Evolutionary conservation across 2,797 vertebrate species (phyloP).

Genomic region (Potorous gilbertii): DNA sequence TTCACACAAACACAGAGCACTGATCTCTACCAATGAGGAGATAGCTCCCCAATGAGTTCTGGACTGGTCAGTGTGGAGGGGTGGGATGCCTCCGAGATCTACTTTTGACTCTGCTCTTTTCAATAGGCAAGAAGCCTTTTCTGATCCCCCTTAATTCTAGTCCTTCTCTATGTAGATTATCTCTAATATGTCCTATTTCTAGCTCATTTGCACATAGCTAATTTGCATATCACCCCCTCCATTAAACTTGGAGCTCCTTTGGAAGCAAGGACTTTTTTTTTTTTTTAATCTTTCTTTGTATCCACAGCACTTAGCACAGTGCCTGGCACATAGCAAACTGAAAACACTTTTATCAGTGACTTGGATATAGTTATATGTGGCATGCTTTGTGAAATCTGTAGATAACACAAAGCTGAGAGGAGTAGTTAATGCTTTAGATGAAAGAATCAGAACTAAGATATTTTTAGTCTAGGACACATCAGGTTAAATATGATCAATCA

Average conservation of each 20-base stretch:
- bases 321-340: not conserved
- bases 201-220: not conserved
- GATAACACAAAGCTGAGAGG: not conserved
- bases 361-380: not conserved
- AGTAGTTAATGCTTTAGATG: not conserved
- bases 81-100: not conserved
- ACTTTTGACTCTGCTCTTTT: not conserved
- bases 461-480: not conserved
- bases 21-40: not conserved
- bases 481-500: not conserved
- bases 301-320: not conserved
- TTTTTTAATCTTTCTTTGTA: not conserved
- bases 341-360: not conserved
- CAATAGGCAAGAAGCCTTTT: not conserved
- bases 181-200: not conserved
- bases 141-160: not conserved
- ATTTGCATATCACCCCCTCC: not conserved
- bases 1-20: not conserved
- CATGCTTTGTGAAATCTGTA: not conserved
- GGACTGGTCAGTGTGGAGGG: not conserved
- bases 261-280: not conserved
- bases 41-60: not conserved
- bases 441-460: not conserved
- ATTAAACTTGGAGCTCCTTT: not conserved
- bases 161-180: not conserved